phyloP scores from a whole-genome alignment of 2,113 vertebrate genomes.

The Tinamus guttatus region DNA sequence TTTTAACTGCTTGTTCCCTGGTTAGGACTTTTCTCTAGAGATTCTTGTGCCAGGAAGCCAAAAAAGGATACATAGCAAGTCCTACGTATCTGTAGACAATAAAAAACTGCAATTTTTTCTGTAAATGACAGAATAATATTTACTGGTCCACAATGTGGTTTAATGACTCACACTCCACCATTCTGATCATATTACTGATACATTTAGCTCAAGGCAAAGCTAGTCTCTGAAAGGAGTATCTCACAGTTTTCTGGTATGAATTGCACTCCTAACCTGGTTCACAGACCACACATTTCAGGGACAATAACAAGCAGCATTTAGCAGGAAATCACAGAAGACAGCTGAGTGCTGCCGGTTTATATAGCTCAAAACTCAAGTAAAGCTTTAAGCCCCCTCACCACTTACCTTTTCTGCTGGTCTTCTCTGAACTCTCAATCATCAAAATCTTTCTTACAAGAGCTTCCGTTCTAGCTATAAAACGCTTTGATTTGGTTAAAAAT shows the following conservation, averaged over 20 bases:
- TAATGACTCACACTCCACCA: background rate
- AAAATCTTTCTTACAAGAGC: background rate
- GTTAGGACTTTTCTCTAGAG: background rate
- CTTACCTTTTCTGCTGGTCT: background rate
- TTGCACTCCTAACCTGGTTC: background rate
- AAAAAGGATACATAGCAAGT: background rate
- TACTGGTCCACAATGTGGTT: accelerated
- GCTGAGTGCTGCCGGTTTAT: background rate
- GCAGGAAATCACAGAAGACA: background rate
- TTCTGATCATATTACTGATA: background rate
- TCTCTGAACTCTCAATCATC: background rate
- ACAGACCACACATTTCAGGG: background rate
- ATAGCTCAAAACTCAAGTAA: background rate
- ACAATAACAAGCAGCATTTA: background rate
- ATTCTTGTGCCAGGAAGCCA: background rate
- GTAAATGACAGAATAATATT: background rate
- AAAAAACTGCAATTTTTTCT: background rate
- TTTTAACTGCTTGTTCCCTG: background rate
- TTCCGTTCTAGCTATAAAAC: background rate
- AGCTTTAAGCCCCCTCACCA: background rate
- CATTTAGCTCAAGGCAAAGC: background rate
- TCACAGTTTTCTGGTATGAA: background rate
- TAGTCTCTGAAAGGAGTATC: background rate
- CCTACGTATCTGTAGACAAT: background rate
- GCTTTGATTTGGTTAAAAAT: background rate